Evolutionary conservation across 2,888 invertebrate species (phyloP).

Genomic region (Drosophila villosipedis): DNA sequence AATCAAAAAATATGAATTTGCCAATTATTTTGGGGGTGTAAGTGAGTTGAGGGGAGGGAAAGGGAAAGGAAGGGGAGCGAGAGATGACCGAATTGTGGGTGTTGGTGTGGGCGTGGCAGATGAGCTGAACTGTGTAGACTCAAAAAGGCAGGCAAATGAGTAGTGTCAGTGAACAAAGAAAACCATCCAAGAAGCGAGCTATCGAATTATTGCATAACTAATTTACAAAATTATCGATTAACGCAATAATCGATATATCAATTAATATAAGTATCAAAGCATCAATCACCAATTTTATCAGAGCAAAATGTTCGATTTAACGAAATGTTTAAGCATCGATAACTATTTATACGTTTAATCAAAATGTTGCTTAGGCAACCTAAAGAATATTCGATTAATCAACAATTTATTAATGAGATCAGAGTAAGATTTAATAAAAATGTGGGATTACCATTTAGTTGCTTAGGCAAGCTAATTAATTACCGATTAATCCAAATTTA

Average conservation of each 20-base stretch:
- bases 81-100: not conserved
- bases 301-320: not conserved
- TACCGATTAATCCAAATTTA: not conserved
- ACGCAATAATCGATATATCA: not conserved
- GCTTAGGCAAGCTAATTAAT: not conserved
- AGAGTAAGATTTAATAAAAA: not conserved
- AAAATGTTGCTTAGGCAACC: not conserved
- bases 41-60: not conserved
- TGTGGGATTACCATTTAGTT: not conserved
- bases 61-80: not conserved
- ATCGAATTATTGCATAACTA: not conserved
- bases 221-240: not conserved
- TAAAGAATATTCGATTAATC: not conserved
- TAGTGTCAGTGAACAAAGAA: not conserved
- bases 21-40: constrained; percentile 24
- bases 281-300: not conserved
- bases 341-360: no score
- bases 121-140: constrained; percentile 25
- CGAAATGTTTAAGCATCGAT: not conserved
- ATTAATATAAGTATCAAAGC: not conserved
- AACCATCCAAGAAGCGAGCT: not conserved
- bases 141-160: constrained; percentile 18
- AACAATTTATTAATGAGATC: not conserved
- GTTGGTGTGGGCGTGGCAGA: constrained; percentile 15
- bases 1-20: constrained; percentile 21